Base-by-base conservation (phyloP, 2,113 vertebrate species). In the Cephalopholis sonnerati region DNA sequence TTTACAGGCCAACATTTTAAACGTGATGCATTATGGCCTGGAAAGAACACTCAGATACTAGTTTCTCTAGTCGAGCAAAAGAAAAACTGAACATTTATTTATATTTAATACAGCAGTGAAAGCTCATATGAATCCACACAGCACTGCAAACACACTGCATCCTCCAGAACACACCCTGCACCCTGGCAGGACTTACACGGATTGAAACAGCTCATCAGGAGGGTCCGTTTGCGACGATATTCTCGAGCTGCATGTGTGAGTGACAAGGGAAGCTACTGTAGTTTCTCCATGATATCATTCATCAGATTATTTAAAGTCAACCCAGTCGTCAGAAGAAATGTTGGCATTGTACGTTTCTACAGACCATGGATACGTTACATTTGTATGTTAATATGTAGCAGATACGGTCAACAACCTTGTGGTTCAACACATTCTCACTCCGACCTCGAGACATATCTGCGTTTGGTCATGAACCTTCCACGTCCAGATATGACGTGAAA, bases 171-270 rank as follows among this genome's bases (percentile, higher is more conserved):
- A 81, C 65, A 88, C 67, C 86, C 89, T 85, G 82, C 89, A 41
- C 63, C 17, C 36, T 16, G 64, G 55, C 84, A 90, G 82, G 80
- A 96, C 95, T 96, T 93, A 96, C 95, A 96, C 53, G 77, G 89
- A 3, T 89, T 94, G 86, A 96, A 95, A 67, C 94, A 94, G 86
- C 94, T 92, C 94, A 94, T 95, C 92, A 94, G 87, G 77, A 93
- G 90, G 71, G 86, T 92, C 93, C 75, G 93, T 86, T 91, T 94
- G 80, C 90, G 93, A 6, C 82, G 92, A 50, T 86, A 83, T 50
- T 91, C 92, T 83, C 86, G 87, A 44, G 87, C 93, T 93, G 93
- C 91, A 59, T 86, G 90, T 58, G 83, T 80, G 89, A 85, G 70
- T 17, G 78, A 90, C 59, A 94, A 36, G 73, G 61, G 36, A 82